Conservation (phyloP, 1,140 invertebrate species). For the Sarcophaga peregrina region DNA sequence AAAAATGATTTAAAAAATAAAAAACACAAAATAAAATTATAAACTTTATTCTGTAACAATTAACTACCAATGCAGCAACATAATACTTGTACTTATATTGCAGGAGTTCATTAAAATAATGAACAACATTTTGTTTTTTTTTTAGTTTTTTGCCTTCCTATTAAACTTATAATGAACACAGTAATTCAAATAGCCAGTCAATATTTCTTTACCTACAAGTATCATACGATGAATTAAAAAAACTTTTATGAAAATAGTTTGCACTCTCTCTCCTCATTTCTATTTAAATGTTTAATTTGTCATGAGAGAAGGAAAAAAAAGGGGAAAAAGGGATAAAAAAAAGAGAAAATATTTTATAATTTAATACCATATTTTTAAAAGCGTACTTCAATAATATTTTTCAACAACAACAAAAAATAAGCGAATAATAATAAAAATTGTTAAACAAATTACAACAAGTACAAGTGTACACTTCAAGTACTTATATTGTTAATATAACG, state of each 20-base stretch:
- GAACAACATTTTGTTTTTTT: no score
- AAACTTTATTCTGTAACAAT: no score
- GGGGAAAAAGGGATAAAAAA: no score
- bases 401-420: background rate
- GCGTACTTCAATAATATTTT: background rate
- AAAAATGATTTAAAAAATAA: no score
- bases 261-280: no score
- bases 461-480: background rate
- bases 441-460: background rate
- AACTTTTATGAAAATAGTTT: background rate
- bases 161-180: conserved; percentile 8
- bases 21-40: no score
- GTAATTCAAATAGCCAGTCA: conserved; percentile 7
- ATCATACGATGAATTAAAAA: background rate
- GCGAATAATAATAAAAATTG: background rate
- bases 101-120: no score
- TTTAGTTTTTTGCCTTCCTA: no score
- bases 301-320: background rate
- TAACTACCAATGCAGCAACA: no score
- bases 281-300: conserved; percentile 10
- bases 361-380: background rate
- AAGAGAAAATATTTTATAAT: no score
- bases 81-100: no score
- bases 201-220: background rate
- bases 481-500: background rate